A percentile compares a stretch with the other conserved stretches of the same genome.
phyloP scores from a whole-genome alignment of 2,888 invertebrate genomes.

The Ophion ventricosus region DNA sequence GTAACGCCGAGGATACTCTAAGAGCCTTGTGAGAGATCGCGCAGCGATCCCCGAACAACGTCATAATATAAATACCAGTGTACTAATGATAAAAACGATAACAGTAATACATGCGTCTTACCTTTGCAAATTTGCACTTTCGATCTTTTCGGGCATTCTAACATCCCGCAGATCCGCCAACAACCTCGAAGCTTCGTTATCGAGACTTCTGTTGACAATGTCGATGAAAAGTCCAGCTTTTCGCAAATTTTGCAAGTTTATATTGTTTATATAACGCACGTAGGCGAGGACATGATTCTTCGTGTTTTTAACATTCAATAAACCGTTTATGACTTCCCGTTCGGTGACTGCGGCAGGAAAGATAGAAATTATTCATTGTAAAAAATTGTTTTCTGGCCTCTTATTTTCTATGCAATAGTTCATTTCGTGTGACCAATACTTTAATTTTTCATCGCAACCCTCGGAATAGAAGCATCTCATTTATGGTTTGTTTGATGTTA shows the following conservation, averaged over 20 bases:
- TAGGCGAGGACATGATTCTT: conserved; percentile 98
- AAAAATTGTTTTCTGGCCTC: background rate
- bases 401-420: background rate
- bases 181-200: conserved; percentile 95
- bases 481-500: background rate
- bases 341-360: conserved; percentile 92
- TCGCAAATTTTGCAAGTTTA: conserved; percentile 96
- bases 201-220: conserved; percentile 95
- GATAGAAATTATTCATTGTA: background rate
- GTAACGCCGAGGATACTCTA: too few species aligned
- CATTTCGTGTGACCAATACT: background rate
- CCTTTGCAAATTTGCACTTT: conserved; percentile 95
- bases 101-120: conserved; percentile 79
- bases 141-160: conserved; percentile 94
- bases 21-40: too few species aligned
- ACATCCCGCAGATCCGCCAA: conserved; percentile 95
- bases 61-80: too few species aligned
- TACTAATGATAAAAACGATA: background rate
- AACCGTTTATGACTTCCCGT: conserved; percentile 97
- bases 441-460: background rate
- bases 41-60: too few species aligned
- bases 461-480: background rate
- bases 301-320: conserved; percentile 96
- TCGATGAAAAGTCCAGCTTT: conserved; percentile 98
- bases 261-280: conserved; percentile 97